Percentiles rank a stretch among this genome's conserved stretches.
Evolutionary conservation across 2,113 vertebrate species (phyloP).

Genomic region (Mus spicilegus): DNA sequence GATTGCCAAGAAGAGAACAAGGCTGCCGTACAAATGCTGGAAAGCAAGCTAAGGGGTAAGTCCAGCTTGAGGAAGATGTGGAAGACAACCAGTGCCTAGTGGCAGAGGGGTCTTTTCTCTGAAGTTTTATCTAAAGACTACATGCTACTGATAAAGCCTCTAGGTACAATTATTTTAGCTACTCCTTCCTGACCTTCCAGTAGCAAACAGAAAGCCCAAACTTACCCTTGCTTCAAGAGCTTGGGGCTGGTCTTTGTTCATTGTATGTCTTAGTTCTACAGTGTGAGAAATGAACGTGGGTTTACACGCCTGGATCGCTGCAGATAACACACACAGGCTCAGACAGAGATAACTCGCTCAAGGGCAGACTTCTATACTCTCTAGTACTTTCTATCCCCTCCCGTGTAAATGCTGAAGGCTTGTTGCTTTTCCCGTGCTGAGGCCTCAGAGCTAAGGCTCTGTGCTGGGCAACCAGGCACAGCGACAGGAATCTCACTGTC

Average conservation of each 20-base stretch:
- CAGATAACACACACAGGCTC: neutral
- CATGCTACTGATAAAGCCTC: conserved; percentile 1
- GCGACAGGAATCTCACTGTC: neutral
- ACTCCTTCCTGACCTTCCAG: neutral
- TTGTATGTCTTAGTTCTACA: neutral
- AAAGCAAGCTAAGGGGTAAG: conserved; percentile 8
- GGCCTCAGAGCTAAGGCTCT: neutral
- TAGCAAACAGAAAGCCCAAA: conserved; percentile 23
- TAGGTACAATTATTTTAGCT: conserved; percentile 19
- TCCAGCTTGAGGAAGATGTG: neutral
- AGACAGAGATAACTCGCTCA: neutral
- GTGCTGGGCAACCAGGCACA: neutral
- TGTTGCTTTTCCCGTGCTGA: neutral
- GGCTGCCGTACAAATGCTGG: neutral
- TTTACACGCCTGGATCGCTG: neutral
- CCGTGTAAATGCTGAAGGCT: neutral
- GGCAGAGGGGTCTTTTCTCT: neutral
- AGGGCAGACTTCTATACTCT: accelerated
- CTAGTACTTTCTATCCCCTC: neutral
- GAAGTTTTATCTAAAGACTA: conserved; percentile 22
- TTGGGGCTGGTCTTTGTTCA: conserved; percentile 39
- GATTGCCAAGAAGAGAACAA: conserved; percentile 56
- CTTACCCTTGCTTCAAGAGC: neutral
- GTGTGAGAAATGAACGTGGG: neutral
- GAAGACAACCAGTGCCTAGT: conserved; percentile 3